Evolutionary conservation across 2,888 invertebrate genomes (phyloP).

Genomic region (Drosophila niveifrons): DNA sequence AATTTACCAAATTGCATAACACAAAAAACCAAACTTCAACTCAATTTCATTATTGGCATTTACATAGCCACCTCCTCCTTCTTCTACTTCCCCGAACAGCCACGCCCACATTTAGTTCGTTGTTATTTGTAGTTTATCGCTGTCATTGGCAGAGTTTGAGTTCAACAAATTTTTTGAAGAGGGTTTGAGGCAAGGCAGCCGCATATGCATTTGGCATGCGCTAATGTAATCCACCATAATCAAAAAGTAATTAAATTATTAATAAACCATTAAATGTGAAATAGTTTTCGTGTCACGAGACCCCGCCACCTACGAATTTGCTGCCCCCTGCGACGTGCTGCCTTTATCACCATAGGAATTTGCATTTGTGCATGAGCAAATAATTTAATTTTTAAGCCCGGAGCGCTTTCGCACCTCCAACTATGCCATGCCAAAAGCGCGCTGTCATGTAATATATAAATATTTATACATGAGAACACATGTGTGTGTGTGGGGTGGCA

Average conservation of each 20-base stretch:
- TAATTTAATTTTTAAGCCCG: conserved; percentile 71
- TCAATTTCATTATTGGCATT: conserved; percentile 74
- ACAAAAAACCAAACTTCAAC: conserved; percentile 76
- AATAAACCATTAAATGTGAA: conserved; percentile 82
- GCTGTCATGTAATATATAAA: conserved; percentile 47
- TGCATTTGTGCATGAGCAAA: conserved; percentile 58
- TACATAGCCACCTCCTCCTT: conserved; percentile 25
- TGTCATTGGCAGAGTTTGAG: conserved; percentile 42
- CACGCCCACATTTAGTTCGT: conserved; percentile 20
- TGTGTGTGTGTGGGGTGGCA: neutral
- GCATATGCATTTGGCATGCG: conserved; percentile 57
- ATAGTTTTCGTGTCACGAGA: conserved; percentile 59
- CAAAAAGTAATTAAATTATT: conserved; percentile 82
- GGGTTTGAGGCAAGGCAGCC: conserved; percentile 29
- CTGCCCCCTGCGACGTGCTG: too few species aligned
- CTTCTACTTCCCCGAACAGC: neutral
- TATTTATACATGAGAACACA: conserved; percentile 33
- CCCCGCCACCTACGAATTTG: neutral
- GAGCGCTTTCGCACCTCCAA: conserved; percentile 62
- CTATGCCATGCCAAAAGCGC: conserved; percentile 32
- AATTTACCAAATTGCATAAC: conserved; percentile 70
- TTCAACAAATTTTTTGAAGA: conserved; percentile 13
- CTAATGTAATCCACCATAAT: conserved; percentile 80
- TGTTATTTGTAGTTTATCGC: conserved; percentile 22
- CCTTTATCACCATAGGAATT: conserved; percentile 37